Evolutionary conservation across 2,113 vertebrate genomes (phyloP).

Genomic region (Arenaria interpres): DNA sequence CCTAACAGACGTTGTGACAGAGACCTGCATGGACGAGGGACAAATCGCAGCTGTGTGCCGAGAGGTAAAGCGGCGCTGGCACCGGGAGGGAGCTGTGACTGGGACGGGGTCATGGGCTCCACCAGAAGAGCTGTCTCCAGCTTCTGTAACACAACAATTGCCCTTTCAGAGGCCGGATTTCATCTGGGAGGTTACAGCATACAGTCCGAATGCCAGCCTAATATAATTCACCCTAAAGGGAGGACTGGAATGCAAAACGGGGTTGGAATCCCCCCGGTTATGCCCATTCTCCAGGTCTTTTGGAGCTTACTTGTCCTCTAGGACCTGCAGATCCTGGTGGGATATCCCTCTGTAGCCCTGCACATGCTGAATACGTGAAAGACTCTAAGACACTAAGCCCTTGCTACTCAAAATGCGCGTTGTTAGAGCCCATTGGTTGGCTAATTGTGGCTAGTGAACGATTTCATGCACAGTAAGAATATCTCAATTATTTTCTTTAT

Average conservation of each 20-base stretch:
- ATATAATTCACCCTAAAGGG: not conserved
- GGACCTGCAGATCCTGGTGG: not conserved
- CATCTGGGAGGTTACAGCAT: not conserved
- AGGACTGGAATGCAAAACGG: not conserved
- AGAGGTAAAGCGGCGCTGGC: constrained; percentile 76
- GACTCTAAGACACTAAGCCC: not conserved
- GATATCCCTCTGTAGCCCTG: not conserved
- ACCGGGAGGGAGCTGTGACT: accelerated
- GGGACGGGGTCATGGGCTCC: not conserved
- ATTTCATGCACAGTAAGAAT: not conserved
- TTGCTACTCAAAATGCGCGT: not conserved
- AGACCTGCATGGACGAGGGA: constrained; percentile 97
- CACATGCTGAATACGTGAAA: not conserved
- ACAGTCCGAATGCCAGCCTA: not conserved
- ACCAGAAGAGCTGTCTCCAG: not conserved
- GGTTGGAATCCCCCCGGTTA: not conserved
- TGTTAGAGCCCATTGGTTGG: not conserved
- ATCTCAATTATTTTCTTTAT: not conserved
- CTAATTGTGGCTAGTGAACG: not conserved
- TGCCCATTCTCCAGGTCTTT: not conserved
- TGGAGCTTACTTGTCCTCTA: not conserved
- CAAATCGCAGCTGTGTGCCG: constrained; percentile 96
- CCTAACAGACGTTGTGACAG: constrained; percentile 93
- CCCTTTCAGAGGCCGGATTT: not conserved
- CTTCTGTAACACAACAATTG: accelerated